Evolutionary conservation across 2,113 vertebrate genomes (phyloP).

Genomic region (Dinomys branickii): DNA sequence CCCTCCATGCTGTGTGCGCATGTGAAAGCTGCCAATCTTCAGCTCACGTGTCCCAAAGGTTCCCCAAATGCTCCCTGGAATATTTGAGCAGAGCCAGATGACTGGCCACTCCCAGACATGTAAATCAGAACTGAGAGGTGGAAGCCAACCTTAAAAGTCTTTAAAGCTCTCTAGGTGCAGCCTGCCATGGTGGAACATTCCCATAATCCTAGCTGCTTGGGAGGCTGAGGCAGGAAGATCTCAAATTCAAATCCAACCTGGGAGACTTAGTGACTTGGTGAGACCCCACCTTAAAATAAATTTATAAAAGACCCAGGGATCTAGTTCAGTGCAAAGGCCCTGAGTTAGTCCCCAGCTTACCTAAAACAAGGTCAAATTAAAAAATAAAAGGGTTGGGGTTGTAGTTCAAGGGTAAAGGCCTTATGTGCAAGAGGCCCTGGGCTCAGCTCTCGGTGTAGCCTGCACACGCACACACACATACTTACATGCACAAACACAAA

Average conservation of each 20-base stretch:
- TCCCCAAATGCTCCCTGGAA: no score
- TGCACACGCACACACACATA: no score
- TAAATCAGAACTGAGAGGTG: not conserved
- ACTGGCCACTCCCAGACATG: not conserved
- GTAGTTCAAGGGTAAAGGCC: not conserved
- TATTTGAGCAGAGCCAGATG: not conserved
- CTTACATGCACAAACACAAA: not conserved
- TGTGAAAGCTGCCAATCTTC: rapidly evolving
- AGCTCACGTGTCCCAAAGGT: rapidly evolving
- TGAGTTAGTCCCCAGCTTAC: not conserved
- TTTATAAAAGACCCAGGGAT: not conserved
- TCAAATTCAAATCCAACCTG: not conserved
- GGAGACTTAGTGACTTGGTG: not conserved
- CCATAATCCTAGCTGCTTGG: not conserved
- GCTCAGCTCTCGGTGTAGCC: no score
- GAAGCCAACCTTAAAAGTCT: not conserved
- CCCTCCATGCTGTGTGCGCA: rapidly evolving
- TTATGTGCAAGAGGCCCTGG: not conserved
- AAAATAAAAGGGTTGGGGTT: not conserved
- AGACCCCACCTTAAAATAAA: not conserved
- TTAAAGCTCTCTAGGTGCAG: not conserved
- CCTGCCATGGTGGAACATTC: not conserved
- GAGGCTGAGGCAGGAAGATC: not conserved
- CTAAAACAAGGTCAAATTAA: not conserved
- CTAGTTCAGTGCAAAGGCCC: not conserved